These are phyloP conservation scores for Indri indri DNA, from an alignment of 2,113 vertebrate species.

Conservation along the genomic window DNA sequence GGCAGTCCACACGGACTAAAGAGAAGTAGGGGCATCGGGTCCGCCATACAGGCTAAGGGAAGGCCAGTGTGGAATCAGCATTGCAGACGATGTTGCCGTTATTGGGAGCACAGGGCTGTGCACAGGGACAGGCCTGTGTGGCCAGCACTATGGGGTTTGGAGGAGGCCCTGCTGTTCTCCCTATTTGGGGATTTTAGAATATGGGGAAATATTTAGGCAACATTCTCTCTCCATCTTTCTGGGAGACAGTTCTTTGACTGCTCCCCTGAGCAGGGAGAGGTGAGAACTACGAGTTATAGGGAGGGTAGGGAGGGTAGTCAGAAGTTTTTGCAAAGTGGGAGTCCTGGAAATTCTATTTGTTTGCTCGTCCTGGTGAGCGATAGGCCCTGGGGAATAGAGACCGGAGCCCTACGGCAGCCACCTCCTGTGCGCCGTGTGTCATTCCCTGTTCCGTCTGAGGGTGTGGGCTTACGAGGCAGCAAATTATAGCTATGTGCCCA, in stretches of 20 bases:
- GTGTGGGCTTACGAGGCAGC: background rate
- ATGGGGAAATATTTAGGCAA: background rate
- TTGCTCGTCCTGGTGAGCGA: background rate
- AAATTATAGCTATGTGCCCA: background rate
- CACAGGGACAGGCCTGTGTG: no score
- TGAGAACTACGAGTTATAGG: background rate
- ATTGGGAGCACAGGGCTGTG: no score
- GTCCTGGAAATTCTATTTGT: background rate
- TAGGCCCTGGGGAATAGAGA: background rate
- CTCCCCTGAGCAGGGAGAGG: background rate
- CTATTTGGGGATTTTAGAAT: background rate
- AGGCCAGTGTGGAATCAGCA: no score
- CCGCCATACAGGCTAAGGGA: fast-evolving
- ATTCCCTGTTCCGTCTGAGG: background rate
- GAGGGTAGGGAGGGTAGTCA: no score
- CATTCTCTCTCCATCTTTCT: background rate
- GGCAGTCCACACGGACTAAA: background rate
- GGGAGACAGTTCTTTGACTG: background rate
- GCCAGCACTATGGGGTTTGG: background rate
- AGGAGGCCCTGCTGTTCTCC: background rate
- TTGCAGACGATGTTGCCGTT: fast-evolving
- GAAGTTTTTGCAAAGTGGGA: background rate
- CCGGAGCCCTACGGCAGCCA: background rate
- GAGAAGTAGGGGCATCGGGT: fast-evolving
- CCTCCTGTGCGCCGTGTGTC: fast-evolving